Percentiles rank a stretch among this genome's conserved stretches.
phyloP scores from a whole-genome alignment of 2,888 invertebrate species.

The Spilarctia lutea region DNA sequence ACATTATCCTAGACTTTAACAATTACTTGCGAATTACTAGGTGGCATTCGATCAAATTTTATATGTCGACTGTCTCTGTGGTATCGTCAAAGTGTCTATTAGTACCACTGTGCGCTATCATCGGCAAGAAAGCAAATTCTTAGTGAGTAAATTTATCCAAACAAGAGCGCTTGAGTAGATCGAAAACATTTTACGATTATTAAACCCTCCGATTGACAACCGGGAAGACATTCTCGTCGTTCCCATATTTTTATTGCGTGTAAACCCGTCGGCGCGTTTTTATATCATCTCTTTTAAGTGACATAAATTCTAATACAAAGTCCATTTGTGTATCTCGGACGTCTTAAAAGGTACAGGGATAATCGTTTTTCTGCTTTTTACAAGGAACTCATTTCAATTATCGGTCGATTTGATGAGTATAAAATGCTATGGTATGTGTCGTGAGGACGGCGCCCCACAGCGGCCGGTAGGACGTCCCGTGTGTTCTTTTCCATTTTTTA shows the following conservation, averaged over 20 bases:
- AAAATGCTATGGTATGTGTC: slow-evolving; percentile 82
- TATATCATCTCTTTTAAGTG: slow-evolving; percentile 85
- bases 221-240: slow-evolving; percentile 82
- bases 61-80: neutral
- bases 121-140: slow-evolving; percentile 44
- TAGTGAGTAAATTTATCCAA: slow-evolving; percentile 48
- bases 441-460: slow-evolving; percentile 80
- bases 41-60: neutral
- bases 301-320: slow-evolving; percentile 87
- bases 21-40: neutral
- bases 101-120: neutral
- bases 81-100: neutral
- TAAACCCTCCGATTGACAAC: slow-evolving; percentile 84
- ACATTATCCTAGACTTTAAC: neutral
- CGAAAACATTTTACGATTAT: slow-evolving; percentile 85
- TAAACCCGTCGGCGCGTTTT: slow-evolving; percentile 85
- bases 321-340: slow-evolving; percentile 87
- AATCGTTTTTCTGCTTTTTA: slow-evolving; percentile 86
- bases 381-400: slow-evolving; percentile 87
- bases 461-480: slow-evolving; percentile 73
- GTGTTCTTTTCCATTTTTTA: slow-evolving; percentile 72
- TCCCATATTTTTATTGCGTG: slow-evolving; percentile 86
- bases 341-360: slow-evolving; percentile 85
- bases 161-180: slow-evolving; percentile 69
- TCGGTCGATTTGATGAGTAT: slow-evolving; percentile 84